Base-by-base conservation (phyloP, 2,113 vertebrate species). In the Pelobates fuscus region DNA sequence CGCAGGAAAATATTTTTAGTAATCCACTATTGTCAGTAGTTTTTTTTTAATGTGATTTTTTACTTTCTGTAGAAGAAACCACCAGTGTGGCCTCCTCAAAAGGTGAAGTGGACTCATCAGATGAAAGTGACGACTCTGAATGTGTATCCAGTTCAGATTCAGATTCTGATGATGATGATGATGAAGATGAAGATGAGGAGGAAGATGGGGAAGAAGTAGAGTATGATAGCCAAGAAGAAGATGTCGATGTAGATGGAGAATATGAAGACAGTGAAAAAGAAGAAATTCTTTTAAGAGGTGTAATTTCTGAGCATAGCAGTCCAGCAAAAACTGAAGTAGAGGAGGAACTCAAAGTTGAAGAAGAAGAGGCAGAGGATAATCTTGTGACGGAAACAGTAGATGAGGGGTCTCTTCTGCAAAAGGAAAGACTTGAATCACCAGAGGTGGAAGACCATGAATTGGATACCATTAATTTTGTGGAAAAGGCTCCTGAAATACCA, bases 101-200 rank as follows among this genome's bases (percentile, higher is more conserved):
- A 82, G 89, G 86, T 27, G 91, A 86, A 63, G 91, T 89, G 0
- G 90, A 89, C 62, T 95, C 94, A 2, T 95, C 93, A 0, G 89
- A 90, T 0, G 93, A 87, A 71, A 95, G 92, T 6, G 90, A 89
- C 0, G 93, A 92, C 57, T 97, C 95, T 43, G 94, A 94, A 43
- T 96, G 94, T 0, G 96, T 94, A 72, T 87, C 94, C 0, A 91
- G 90, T 10, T 96, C 94, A 12, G 95, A 94, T 1, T 94, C 94
- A 0, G 92, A 93, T 0, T 91, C 90, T 0, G 85, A 88, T 1
- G 90, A 91, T 41, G 91, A 86, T 0, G 91, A 92, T 0, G 89
- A 83, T 0, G 88, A 86, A 8, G 84, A 84, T 0, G 89, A 84
- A 0, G 88, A 85, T 8, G 84, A 85, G 8, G 87, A 81, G 0